Percentiles rank a stretch among this genome's conserved stretches.
Evolutionary conservation across 2,113 vertebrate genomes (phyloP).

Genomic region (Toxostoma redivivum): DNA sequence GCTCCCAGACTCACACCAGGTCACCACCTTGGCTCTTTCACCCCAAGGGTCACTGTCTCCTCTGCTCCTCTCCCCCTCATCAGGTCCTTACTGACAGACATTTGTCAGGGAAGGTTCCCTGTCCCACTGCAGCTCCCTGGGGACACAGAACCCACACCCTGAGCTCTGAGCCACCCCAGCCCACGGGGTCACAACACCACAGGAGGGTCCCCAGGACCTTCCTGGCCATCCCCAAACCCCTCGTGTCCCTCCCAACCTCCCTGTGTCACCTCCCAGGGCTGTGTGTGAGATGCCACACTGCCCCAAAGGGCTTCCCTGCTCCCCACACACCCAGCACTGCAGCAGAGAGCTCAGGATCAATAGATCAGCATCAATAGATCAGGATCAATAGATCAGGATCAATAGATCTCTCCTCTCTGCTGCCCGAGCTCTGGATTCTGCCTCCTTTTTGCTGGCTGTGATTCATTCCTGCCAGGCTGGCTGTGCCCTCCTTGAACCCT

Average conservation of each 20-base stretch:
- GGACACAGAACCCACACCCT: neutral
- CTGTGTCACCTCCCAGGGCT: neutral
- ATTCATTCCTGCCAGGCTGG: neutral
- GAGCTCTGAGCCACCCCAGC: neutral
- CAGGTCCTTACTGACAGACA: neutral
- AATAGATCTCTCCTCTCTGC: neutral
- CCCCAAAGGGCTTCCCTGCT: neutral
- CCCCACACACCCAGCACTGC: neutral
- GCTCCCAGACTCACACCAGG: neutral
- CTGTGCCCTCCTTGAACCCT: neutral
- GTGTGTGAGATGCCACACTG: accelerated
- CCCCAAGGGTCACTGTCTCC: neutral
- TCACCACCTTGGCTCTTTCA: neutral
- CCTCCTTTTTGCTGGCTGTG: neutral
- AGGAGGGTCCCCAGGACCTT: neutral
- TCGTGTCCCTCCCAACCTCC: neutral
- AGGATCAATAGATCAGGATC: neutral
- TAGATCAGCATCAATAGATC: neutral
- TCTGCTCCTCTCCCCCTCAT: neutral
- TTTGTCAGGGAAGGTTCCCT: neutral
- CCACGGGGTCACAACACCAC: neutral
- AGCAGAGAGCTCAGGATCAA: neutral
- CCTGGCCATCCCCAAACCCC: neutral
- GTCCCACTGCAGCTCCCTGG: neutral
- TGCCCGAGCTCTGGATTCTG: neutral